These are phyloP conservation scores for Salminus brasiliensis DNA, from an alignment of 2,113 vertebrate species.

Conservation along the genomic window DNA sequence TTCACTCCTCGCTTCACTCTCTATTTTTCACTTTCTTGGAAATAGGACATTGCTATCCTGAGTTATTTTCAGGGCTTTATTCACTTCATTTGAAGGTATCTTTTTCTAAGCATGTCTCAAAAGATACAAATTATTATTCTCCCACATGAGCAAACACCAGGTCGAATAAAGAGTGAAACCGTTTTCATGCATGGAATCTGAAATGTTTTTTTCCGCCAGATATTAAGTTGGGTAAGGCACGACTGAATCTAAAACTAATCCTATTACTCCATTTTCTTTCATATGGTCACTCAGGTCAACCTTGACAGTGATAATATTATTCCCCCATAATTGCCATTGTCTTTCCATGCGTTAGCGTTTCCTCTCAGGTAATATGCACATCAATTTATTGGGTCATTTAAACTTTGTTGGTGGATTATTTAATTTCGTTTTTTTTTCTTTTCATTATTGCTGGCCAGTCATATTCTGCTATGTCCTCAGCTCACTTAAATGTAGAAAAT, in stretches of 20 bases:
- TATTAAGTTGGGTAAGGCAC: neutral
- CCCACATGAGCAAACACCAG: neutral
- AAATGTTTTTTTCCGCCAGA: neutral
- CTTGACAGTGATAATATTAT: slow-evolving; percentile 5
- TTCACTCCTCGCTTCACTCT: neutral
- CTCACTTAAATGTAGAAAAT: neutral
- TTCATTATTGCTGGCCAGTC: neutral
- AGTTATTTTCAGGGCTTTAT: neutral
- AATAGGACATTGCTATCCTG: neutral
- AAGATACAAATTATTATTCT: neutral
- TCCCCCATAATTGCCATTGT: neutral
- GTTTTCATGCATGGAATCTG: neutral
- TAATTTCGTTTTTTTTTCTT: neutral
- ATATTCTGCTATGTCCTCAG: neutral
- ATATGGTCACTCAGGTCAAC: neutral
- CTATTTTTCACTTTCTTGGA: slow-evolving; percentile 16
- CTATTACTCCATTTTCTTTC: neutral
- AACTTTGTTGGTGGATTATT: neutral
- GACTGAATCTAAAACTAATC: neutral
- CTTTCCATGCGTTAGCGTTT: neutral
- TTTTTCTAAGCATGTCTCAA: neutral
- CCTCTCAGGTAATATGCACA: neutral
- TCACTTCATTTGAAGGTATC: neutral
- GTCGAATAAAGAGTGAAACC: neutral
- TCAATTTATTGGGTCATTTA: neutral